Base-by-base conservation (phyloP, 2,797 vertebrate species). In the Botia kubotai region DNA sequence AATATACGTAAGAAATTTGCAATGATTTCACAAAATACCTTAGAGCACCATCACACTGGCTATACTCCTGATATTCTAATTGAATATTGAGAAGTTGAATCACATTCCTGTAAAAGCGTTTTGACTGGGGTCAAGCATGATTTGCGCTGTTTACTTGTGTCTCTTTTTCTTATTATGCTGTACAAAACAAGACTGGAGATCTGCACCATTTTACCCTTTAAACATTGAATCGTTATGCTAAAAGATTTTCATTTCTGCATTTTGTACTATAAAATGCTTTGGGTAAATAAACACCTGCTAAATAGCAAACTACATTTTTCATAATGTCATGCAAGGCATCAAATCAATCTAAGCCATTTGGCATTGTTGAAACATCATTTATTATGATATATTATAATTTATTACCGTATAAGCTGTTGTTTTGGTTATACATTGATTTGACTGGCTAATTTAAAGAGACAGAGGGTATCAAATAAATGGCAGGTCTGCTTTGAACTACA, bases 271-370 rank as follows among this genome's bases (percentile, higher is more conserved):
- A 65, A 46, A 26, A 60, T 66, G 17, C 13, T 53, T 66, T 66
- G 48, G n/a, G 52, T 75, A 6, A 48, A 73, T 33, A 73, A 52
- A 17, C 14, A 19, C 1, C n/a, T 39, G 29, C n/a, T 55, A 39
- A 57, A 72, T 55, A 17, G 33, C 50, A 36, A 7, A 11, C 26
- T 70, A 43, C 4, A 50, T 6, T 55, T 7, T 17, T 52, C 1
- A 36, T 29, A 50, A n/a, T 13, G 6, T 63, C 12, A 23, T 4
- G 8, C 16, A 17, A 55, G 21, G 17, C n/a, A 66, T 53, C n/a
- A 77, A 57, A 55, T 67, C 26, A 39, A 12, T 63, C 17, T 33
- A 75, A 75, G 48, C 21, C 52, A 23, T 55, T 26, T 68, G 19
- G 53, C 19, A 68, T 67, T n/a, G 36, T 17, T 66, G 16, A 36